phyloP scores from a whole-genome alignment of 2,797 vertebrate genomes.

The Austrolebias charrua region DNA sequence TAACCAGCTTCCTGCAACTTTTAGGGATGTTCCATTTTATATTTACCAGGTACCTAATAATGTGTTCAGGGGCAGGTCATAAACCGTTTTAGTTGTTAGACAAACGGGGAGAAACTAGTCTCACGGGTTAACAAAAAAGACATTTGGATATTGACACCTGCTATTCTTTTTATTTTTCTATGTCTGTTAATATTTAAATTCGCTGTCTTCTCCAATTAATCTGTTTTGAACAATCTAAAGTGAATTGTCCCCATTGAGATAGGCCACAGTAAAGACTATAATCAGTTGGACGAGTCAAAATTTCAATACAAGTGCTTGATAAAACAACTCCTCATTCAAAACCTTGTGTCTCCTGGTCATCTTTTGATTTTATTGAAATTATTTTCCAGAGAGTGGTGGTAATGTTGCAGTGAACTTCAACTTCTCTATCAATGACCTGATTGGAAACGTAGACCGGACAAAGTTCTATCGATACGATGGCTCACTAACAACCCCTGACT shows the following conservation, averaged over 20 bases:
- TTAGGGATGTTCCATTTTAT: background rate
- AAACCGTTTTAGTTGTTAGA: background rate
- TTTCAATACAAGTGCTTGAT: too few relatives aligned
- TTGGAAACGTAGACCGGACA: conserved; percentile 54
- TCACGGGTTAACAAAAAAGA: too few relatives aligned
- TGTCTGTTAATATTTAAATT: too few relatives aligned
- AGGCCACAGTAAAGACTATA: too few relatives aligned
- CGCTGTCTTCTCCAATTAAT: too few relatives aligned
- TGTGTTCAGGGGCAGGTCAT: background rate
- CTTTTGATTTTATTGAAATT: background rate
- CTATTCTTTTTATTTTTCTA: too few relatives aligned
- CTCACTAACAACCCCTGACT: conserved; percentile 71
- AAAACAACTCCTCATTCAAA: too few relatives aligned
- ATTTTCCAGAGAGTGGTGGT: conserved; percentile 17
- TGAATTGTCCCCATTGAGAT: too few relatives aligned
- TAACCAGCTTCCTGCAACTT: background rate
- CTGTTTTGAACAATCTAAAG: too few relatives aligned
- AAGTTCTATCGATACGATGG: conserved; percentile 74
- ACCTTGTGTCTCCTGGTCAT: background rate
- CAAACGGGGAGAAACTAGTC: background rate
- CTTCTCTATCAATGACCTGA: conserved; percentile 66
- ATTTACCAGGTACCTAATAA: background rate
- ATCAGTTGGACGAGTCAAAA: too few relatives aligned
- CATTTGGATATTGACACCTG: too few relatives aligned
- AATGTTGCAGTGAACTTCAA: background rate